Conservation (phyloP, 1,140 invertebrate genomes). For the Leptinotarsa lineolata region DNA sequence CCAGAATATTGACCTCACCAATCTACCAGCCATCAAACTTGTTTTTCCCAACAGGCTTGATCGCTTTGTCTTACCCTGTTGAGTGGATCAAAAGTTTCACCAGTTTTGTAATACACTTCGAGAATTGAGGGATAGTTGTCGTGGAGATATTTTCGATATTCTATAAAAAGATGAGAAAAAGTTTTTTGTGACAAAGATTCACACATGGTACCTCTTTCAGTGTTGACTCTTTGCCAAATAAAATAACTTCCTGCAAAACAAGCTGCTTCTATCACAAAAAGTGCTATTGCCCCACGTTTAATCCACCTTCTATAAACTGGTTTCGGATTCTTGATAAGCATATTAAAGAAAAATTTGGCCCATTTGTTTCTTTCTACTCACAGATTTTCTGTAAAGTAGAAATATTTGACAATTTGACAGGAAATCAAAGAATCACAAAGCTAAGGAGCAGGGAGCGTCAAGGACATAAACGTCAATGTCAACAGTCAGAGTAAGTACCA, state of each 20-base stretch:
- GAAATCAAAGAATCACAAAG: no score
- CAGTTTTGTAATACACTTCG: slow-evolving; percentile 65
- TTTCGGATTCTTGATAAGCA: slow-evolving; percentile 65
- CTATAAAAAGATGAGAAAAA: slow-evolving; percentile 51
- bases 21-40: slow-evolving; percentile 57
- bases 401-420: no score
- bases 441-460: no score
- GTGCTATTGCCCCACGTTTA: slow-evolving; percentile 57
- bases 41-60: slow-evolving; percentile 58
- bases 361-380: slow-evolving; percentile 9
- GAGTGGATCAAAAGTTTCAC: slow-evolving; percentile 58
- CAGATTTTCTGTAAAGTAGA: no score
- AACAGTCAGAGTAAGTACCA: no score
- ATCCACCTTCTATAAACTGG: slow-evolving; percentile 59
- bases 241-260: slow-evolving; percentile 62
- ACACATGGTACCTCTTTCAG: slow-evolving; percentile 60
- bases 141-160: slow-evolving; percentile 64
- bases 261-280: slow-evolving; percentile 61
- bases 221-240: slow-evolving; percentile 66
- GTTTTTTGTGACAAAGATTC: slow-evolving; percentile 20
- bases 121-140: slow-evolving; percentile 65
- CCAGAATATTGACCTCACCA: slow-evolving; percentile 63
- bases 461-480: no score
- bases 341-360: slow-evolving; percentile 26
- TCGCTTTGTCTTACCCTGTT: slow-evolving; percentile 60